phyloP scores from a whole-genome alignment of 2,113 vertebrate species.

The Neogale vison region DNA sequence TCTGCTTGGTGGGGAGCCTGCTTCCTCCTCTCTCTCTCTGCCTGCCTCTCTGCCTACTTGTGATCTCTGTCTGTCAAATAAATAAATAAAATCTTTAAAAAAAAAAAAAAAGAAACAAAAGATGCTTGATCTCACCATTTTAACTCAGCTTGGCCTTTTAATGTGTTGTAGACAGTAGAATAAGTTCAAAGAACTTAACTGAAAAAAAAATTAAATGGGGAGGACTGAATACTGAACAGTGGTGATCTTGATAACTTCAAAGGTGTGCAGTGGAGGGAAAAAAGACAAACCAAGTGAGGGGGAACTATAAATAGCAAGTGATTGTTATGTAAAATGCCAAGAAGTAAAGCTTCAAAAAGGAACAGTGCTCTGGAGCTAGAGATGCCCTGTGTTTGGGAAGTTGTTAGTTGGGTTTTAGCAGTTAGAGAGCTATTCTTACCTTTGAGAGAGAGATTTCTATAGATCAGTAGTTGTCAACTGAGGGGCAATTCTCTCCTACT shows the following conservation, averaged over 20 bases:
- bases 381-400: not conserved
- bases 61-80: too few species aligned
- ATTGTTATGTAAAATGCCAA: not conserved
- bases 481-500: not conserved
- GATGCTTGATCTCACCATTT: not conserved
- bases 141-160: not conserved
- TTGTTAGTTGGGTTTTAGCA: not conserved
- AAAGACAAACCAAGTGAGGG: not conserved
- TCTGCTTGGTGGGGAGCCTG: too few species aligned
- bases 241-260: not conserved
- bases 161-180: not conserved
- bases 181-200: slow-evolving; percentile 28
- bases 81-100: too few species aligned
- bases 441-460: not conserved
- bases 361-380: not conserved
- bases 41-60: too few species aligned
- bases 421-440: not conserved
- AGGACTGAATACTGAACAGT: not conserved
- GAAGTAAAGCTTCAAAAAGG: not conserved
- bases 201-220: not conserved
- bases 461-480: not conserved
- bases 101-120: not conserved
- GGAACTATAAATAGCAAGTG: not conserved
- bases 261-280: not conserved
- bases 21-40: too few species aligned